Base-by-base conservation (phyloP, 2,888 invertebrate species). In the Leptogaster cylindrica region DNA sequence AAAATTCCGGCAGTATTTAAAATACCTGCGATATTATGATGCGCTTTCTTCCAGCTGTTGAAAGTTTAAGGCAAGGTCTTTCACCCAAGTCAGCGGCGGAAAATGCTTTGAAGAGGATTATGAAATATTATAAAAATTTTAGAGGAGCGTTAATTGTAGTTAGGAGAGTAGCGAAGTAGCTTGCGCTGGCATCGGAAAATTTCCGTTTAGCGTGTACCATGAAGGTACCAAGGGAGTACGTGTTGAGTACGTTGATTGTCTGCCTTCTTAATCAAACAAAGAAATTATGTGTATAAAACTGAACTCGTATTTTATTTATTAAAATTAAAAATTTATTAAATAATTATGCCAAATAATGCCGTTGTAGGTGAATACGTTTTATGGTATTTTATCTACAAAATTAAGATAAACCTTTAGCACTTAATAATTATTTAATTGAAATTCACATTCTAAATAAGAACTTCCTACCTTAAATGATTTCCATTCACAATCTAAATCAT, bases 11-110 rank as follows among this genome's bases (percentile, higher is more conserved):
- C n/a, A n/a, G n/a, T n/a, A n/a, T n/a, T n/a, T n/a, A n/a, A n/a
- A n/a, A n/a, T n/a, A n/a, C n/a, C n/a, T n/a, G n/a, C n/a, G 99
- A 99, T 78, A 82, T 97, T 12, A 95, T 99, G 94, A 92, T 99
- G 88, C 84, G 98, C 71, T 97, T 98, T 82, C 79, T 96, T 69
- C 97, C 98, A 0, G 92, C 97, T 0, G 97, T 99, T 0, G 95
- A 93, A 82, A 88, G 90, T 79, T 90, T 99, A 90, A 86, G 93
- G 36, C 82, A 84, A 6, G 97, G 97, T 0, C 81, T 86, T 1
- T 78, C 84, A 4, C 95, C 97, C 0, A 77, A 77, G 0, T 83
- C 84, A 70, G 97, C 98, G 1, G 91, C 93, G 0, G 76, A 80
- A 64, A 80, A 82, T 3, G 92, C 95, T 0, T 83, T 99, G 3